These are phyloP conservation scores for Bruchidius siliquastri DNA, from an alignment of 2,888 invertebrate species.

Conservation along the genomic window DNA sequence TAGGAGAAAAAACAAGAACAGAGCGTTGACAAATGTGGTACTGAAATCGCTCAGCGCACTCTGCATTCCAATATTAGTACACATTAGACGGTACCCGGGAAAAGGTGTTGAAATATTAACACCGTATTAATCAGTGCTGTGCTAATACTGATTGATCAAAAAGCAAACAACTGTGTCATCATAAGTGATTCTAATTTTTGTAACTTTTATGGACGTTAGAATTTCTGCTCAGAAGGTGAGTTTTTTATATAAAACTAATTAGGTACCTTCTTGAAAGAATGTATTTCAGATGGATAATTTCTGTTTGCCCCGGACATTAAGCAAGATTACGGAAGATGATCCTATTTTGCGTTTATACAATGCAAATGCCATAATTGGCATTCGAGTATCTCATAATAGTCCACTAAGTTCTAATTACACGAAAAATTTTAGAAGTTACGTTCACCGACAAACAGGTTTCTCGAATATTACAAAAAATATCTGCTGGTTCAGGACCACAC, in stretches of 20 bases:
- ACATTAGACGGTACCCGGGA: neutral
- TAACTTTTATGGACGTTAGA: neutral
- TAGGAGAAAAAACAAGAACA: neutral
- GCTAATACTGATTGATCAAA: neutral
- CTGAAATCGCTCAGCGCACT: neutral
- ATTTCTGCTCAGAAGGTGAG: neutral
- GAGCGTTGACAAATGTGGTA: neutral
- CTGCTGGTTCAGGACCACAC: too few species aligned
- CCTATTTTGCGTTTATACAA: too few species aligned
- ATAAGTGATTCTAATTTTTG: neutral
- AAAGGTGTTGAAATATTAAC: neutral
- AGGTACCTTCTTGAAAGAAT: too few species aligned
- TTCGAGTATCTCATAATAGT: too few species aligned
- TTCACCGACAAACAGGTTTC: too few species aligned
- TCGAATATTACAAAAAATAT: too few species aligned
- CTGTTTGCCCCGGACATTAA: too few species aligned
- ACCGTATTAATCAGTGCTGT: neutral
- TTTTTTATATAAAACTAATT: neutral
- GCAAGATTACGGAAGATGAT: too few species aligned
- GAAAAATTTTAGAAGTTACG: too few species aligned
- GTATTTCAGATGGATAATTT: too few species aligned
- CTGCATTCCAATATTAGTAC: neutral
- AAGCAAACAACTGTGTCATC: neutral
- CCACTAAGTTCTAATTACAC: too few species aligned
- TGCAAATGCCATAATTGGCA: too few species aligned